Evolutionary conservation across 2,797 vertebrate species (phyloP).

Genomic region (Myripristis jacobus): DNA sequence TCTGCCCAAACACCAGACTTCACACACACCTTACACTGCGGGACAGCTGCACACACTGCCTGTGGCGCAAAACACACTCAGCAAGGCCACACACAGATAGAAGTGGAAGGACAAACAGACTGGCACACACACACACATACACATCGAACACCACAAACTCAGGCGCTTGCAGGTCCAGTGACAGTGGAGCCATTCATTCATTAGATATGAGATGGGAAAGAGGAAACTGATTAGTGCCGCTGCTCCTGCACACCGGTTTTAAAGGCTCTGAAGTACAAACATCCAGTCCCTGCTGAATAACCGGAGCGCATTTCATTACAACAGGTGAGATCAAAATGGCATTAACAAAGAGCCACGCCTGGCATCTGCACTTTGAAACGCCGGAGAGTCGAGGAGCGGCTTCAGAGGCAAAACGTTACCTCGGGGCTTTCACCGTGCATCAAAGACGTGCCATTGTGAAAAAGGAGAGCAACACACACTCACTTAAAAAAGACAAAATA

Average conservation of each 20-base stretch:
- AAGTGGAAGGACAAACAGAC: constrained; percentile 17
- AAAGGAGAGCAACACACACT: not conserved
- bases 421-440: constrained; percentile 10
- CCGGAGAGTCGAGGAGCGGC: constrained; percentile 10
- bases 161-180: constrained; percentile 9
- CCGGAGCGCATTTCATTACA: constrained; percentile 27
- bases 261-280: constrained; percentile 54
- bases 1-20: constrained; percentile 34
- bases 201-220: constrained; percentile 24
- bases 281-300: constrained; percentile 17
- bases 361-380: constrained; percentile 20
- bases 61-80: constrained; percentile 15
- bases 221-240: constrained; percentile 22
- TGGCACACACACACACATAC: constrained; percentile 23
- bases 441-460: constrained; percentile 9
- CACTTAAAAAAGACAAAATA: not conserved
- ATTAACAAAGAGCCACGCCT: constrained; percentile 39
- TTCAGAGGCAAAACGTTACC: not conserved
- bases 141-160: constrained; percentile 23
- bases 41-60: constrained; percentile 56
- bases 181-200: constrained; percentile 3
- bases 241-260: constrained; percentile 14
- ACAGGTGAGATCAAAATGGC: constrained; percentile 36
- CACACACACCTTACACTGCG: constrained; percentile 8
- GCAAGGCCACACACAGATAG: constrained; percentile 28